These are phyloP conservation scores for Carapus acus DNA, from an alignment of 2,797 vertebrate genomes.

Conservation along the genomic window DNA sequence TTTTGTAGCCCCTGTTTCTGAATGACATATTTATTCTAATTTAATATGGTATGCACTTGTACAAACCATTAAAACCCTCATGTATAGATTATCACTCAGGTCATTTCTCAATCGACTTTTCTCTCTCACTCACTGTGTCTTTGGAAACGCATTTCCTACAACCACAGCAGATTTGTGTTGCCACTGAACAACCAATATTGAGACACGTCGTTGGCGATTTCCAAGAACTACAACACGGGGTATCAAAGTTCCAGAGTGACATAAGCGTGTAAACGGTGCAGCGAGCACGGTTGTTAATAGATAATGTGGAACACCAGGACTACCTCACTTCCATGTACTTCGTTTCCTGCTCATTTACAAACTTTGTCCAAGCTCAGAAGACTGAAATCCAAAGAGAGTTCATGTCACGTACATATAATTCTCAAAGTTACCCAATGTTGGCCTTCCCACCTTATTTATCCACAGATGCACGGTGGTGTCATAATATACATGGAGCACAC, in stretches of 20 bases:
- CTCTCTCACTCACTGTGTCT: too few species aligned
- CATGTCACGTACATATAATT: not conserved
- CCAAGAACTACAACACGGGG: conserved; percentile 30
- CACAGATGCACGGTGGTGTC: too few species aligned
- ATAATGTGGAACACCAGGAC: conserved; percentile 18
- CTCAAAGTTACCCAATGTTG: not conserved
- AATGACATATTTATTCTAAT: conserved; percentile 59
- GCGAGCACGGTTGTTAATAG: conserved; percentile 12
- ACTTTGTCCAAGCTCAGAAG: not conserved
- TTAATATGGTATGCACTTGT: conserved; percentile 40
- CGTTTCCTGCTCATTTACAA: not conserved
- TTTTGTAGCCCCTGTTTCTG: conserved; percentile 36
- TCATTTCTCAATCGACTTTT: too few species aligned
- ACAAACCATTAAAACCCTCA: conserved; percentile 41
- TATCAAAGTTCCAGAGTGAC: conserved; percentile 27
- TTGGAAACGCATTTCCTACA: too few species aligned
- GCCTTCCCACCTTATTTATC: too few species aligned
- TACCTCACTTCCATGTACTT: conserved; percentile 1
- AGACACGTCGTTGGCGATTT: conserved; percentile 27
- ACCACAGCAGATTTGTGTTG: too few species aligned
- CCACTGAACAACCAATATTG: too few species aligned
- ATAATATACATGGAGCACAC: too few species aligned
- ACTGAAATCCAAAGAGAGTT: not conserved
- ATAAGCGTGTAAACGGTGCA: conserved; percentile 16
- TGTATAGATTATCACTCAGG: too few species aligned